Base-by-base conservation (phyloP, 2,113 vertebrate species). In the Gila orcuttii region DNA sequence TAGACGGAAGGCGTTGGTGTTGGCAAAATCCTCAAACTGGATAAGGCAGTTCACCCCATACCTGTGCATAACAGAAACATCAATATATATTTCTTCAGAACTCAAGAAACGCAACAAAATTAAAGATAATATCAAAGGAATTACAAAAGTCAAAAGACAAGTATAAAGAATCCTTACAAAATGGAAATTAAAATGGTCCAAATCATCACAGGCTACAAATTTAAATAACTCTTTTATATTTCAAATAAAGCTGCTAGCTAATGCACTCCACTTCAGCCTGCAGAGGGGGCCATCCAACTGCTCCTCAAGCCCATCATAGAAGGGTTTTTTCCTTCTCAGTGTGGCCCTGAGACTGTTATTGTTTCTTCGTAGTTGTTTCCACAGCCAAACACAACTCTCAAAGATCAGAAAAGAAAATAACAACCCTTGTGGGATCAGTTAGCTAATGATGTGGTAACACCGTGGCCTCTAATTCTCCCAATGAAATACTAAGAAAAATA, bases 11-110 rank as follows among this genome's bases (percentile, higher is more conserved):
- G 98, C 98, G 74, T 99, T 99, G 73, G 91, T 59, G 78, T 99
- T 99, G 84, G 97, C 98, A 94, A 99, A 99, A 90, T 99, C 98
- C 91, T 99, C 98, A 95, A 99, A 99, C 42, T 99, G 98, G 92
- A 99, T 98, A 79, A 99, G 96, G 89, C 98, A 99, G 88, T 96
- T 95, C 92, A 96, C 96, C 52, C 98, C 96, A 79, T 96, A 99
- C 89, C 98, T 99, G 91, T 75, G 28, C 1, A 74, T 2, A 55
- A 62, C n/a, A 55, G 12, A 79, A 62, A 73, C 39, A 76, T 15
- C 45, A 52, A 12, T 47, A 12, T 12, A 28, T 28, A 55, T 31
- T 76, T 25, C n/a, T 76, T 50, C 12, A 50, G 25, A 76, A 19
- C 9, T 21, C 19, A 71, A 57, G 9, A 71, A 69, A 39, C 68